Evolutionary conservation across 2,797 vertebrate genomes (phyloP).

Genomic region (Octomys mimax): DNA sequence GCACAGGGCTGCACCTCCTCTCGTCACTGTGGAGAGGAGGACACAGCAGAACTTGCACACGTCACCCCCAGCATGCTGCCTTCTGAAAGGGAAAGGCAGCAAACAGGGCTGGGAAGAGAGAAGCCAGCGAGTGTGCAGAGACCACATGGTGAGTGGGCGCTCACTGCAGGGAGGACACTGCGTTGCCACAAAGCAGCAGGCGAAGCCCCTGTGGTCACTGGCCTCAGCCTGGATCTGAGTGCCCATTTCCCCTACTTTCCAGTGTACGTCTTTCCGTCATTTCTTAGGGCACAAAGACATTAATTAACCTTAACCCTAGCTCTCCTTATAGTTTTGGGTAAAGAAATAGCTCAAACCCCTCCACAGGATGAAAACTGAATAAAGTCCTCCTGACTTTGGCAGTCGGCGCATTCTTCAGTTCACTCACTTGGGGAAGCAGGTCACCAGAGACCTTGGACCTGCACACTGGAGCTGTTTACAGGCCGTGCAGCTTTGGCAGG

Average conservation of each 20-base stretch:
- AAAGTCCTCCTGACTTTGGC: background rate
- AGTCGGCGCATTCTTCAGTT: too few relatives aligned
- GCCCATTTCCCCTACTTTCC: background rate
- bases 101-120: background rate
- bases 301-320: background rate
- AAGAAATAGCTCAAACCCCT: background rate
- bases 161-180: background rate
- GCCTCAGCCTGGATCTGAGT: background rate
- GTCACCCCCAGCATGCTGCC: background rate
- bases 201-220: accelerated
- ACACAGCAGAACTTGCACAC: background rate
- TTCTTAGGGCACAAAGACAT: background rate
- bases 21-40: accelerated
- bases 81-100: too few relatives aligned
- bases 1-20: background rate
- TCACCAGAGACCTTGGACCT: too few relatives aligned
- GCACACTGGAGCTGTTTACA: background rate
- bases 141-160: accelerated
- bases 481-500: background rate
- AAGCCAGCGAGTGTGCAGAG: accelerated
- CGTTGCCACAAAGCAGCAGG: background rate
- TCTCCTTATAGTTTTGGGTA: background rate
- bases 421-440: background rate
- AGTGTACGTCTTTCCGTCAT: background rate
- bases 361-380: background rate